phyloP scores from a whole-genome alignment of 1,140 invertebrate species.

The Uloborus diversus region DNA sequence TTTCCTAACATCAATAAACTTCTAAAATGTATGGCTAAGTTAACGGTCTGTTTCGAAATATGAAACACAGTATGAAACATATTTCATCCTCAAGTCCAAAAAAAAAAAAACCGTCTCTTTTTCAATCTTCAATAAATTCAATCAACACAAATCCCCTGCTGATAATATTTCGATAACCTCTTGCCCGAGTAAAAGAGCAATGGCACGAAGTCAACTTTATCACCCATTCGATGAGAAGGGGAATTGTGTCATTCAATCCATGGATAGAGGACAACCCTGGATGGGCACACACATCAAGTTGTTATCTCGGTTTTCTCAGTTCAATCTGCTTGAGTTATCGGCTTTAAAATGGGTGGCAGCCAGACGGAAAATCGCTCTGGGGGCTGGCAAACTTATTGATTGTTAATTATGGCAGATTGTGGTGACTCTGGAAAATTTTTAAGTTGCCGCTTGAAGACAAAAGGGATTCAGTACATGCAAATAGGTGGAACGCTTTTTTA shows the following conservation, averaged over 20 bases:
- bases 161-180: slow-evolving; percentile 6
- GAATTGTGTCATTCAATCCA: slow-evolving; percentile 1
- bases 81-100: too few species aligned
- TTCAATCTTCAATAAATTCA: too few species aligned
- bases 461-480: too few species aligned
- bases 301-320: slow-evolving; percentile 1
- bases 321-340: slow-evolving; percentile 5
- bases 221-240: neutral
- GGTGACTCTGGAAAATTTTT: too few species aligned
- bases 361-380: neutral
- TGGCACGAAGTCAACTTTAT: slow-evolving; percentile 5
- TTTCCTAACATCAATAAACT: too few species aligned
- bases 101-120: too few species aligned
- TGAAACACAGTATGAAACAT: too few species aligned
- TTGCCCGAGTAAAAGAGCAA: neutral
- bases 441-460: too few species aligned
- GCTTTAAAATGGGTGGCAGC: neutral
- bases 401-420: neutral
- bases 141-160: too few species aligned
- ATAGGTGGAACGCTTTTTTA: too few species aligned
- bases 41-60: too few species aligned
- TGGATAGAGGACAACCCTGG: neutral
- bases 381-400: neutral
- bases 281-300: neutral
- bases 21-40: too few species aligned